Evolutionary conservation across 1,140 invertebrate species (phyloP), one percentile per base, ranked within the genome.

Genomic region (Rhopalosiphum padi): DNA sequence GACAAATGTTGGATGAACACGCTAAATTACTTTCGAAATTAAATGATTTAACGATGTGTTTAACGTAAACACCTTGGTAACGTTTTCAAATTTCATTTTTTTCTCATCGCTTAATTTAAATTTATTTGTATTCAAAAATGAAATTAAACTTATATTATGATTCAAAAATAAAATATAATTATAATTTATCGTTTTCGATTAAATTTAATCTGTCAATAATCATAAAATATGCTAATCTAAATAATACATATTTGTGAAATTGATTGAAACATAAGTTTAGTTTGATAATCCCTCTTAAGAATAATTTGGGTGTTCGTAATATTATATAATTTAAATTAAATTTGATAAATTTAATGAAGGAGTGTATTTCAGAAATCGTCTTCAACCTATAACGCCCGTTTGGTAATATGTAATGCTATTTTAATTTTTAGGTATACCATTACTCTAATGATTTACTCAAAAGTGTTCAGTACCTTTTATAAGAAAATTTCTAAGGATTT

Each of bases 401-500:
- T n/a, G n/a, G n/a, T n/a, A 77, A 77, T 77, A 77, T 15, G 15
- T 77, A n/a, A n/a, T 9, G 15, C 6, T 77, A n/a, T 77, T 77
- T 77, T n/a, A n/a, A 77, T 77, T 77, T 77, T 77, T 77, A 77
- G 60, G 18, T 18, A n/a, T n/a, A 77, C n/a, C 60, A 77, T 77
- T 77, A 77, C 60, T n/a, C 60, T 77, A 77, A 77, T 77, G 60
- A 77, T 77, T 77, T 77, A 35, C 60, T 77, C 60, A 77, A 77
- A 77, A 15, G n/a, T 6, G n/a, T 6, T n/a, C 30, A 77, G 60
- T 15, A 77, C 5, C 30, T n/a, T 77, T 77, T n/a, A 77, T 77
- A 77, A n/a, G 15, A 77, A 18, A 15, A 77, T 77, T 77, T 77
- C 60, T 77, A 77, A 77, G 60, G 60, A 77, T n/a, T n/a, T n/a